Evolutionary conservation across 2,797 vertebrate genomes (phyloP).

Genomic region (Gymnoscopelus microlampas): DNA sequence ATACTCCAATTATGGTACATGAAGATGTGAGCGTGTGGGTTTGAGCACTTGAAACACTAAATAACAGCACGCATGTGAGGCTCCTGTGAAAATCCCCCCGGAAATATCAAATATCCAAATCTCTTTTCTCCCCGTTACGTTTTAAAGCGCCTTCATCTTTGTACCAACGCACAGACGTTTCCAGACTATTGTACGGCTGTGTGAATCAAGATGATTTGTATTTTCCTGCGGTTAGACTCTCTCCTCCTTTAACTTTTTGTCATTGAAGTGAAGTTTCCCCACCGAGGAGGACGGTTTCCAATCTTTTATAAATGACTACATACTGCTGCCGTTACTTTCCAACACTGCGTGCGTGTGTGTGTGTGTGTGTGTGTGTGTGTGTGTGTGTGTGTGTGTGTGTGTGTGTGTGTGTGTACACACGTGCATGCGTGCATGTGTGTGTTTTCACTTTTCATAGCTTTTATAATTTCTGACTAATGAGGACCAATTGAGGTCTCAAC

Average conservation of each 20-base stretch:
- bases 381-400: neutral
- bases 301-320: constrained; percentile 2
- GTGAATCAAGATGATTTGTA: constrained; percentile 1
- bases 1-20: too few species aligned
- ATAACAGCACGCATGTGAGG: neutral
- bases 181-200: neutral
- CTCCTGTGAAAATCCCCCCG: neutral
- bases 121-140: too few species aligned
- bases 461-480: too few species aligned
- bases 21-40: neutral
- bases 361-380: neutral
- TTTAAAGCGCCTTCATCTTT: too few species aligned
- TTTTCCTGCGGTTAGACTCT: neutral
- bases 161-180: neutral
- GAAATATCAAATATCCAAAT: too few species aligned
- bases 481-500: too few species aligned
- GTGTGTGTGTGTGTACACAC: too few species aligned
- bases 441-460: neutral
- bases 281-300: neutral
- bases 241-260: neutral
- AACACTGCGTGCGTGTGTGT: neutral
- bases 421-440: neutral
- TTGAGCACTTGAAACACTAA: neutral
- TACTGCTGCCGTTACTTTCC: neutral
- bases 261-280: constrained; percentile 4